Base-by-base conservation (phyloP, 2,888 invertebrate species). In the Tinea semifulvella region DNA sequence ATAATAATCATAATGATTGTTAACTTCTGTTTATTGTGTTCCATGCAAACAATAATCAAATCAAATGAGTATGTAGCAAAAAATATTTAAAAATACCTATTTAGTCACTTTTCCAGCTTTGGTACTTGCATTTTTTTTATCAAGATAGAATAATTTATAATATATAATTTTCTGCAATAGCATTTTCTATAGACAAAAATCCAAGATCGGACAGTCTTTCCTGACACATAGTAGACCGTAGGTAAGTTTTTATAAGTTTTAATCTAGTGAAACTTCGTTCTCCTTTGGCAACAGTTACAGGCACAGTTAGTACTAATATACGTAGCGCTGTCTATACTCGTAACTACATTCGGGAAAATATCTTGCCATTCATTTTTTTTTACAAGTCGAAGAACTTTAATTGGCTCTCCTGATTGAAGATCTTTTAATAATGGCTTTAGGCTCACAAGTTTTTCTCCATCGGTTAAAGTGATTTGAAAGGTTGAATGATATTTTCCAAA, bases 311-410 rank as follows among this genome's bases (percentile, higher is more conserved):
- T 31, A 48, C n/a, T n/a, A n/a, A 47, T 14, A 50, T 42, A 4
- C 47, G 40, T 28, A 50, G 45, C 16, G 16, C 16, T 18, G 26
- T 18, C 46, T 46, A 47, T 17, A 48, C 38, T n/a, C n/a, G n/a
- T n/a, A n/a, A n/a, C n/a, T n/a, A n/a, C n/a, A 45, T 48, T 50
- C 39, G 45, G 43, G 28, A 50, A 48, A 47, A 47, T 45, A 50
- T 50, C 46, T n/a, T n/a, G n/a, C n/a, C 46, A 49, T 45, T 45
- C 43, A 45, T 46, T 48, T 48, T 42, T 13, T 44, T 48, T 46
- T 36, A 46, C 48, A 46, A 43, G 44, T 42, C 38, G 46, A 45
- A 49, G 46, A 43, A 49, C 46, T 48, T 49, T 46, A 43, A 46
- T 2, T 46, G 47, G 48, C 39, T 47, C 48, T 46, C 28, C 49